Percentiles rank a stretch among this genome's conserved stretches.
phyloP scores from a whole-genome alignment of 2,888 invertebrate genomes.

The Scrobipalpa atriplicella region DNA sequence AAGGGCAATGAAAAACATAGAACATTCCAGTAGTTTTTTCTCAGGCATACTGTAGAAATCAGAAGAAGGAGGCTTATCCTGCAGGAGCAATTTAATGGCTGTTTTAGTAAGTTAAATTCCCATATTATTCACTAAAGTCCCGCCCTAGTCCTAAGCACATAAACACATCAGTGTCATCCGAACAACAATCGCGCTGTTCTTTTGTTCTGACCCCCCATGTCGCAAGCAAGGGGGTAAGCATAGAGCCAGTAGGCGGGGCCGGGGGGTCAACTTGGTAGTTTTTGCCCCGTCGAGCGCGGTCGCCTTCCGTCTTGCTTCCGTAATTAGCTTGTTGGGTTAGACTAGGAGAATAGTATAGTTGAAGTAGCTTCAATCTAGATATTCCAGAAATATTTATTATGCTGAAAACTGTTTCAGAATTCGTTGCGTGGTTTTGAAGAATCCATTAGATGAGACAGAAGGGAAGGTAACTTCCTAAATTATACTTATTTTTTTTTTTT shows the following conservation, averaged over 20 bases:
- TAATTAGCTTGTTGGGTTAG: conserved; percentile 26
- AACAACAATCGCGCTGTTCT: not conserved
- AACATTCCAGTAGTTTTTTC: too few species aligned
- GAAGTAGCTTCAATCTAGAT: too few species aligned
- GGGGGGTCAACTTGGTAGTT: conserved; percentile 22
- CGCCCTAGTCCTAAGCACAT: not conserved
- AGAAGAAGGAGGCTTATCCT: too few species aligned
- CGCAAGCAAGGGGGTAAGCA: not conserved
- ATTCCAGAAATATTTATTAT: too few species aligned
- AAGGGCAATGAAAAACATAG: too few species aligned
- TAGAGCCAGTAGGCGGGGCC: not conserved
- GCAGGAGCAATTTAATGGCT: not conserved
- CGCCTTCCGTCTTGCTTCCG: conserved; percentile 26
- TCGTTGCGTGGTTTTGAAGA: too few species aligned
- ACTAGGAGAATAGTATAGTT: conserved; percentile 17
- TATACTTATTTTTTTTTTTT: too few species aligned
- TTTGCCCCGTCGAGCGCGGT: conserved; percentile 21
- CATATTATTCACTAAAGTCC: not conserved
- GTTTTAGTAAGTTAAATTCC: not conserved
- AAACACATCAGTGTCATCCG: not conserved
- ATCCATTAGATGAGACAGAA: too few species aligned
- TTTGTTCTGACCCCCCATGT: not conserved
- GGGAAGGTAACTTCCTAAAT: too few species aligned
- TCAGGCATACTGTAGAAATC: too few species aligned
- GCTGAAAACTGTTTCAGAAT: too few species aligned